Evolutionary conservation across 2,113 vertebrate species (phyloP).

Genomic region (Panthera uncia): DNA sequence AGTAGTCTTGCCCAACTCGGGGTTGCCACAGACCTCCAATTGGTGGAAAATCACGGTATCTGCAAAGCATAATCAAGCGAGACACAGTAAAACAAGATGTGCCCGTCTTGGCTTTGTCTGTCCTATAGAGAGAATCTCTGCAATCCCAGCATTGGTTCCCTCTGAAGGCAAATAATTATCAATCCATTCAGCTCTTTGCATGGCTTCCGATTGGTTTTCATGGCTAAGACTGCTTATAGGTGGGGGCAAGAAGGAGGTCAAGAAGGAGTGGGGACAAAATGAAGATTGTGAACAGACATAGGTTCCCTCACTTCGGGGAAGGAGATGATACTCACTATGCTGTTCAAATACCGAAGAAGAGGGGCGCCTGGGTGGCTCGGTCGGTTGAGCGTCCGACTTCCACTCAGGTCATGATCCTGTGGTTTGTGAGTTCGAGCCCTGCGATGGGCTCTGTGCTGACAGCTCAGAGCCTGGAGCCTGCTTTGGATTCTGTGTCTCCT

Average conservation of each 20-base stretch:
- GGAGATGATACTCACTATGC: not conserved
- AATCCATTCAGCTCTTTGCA: not conserved
- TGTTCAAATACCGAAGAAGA: not conserved
- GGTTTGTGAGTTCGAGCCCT: too few species aligned
- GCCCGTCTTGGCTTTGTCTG: not conserved
- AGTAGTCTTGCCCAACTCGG: accelerated
- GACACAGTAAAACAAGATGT: not conserved
- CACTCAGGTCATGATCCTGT: too few species aligned
- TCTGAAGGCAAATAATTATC: not conserved
- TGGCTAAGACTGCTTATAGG: not conserved
- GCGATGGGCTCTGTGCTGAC: too few species aligned
- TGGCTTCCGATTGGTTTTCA: not conserved
- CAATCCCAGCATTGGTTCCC: not conserved
- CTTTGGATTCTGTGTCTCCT: too few species aligned
- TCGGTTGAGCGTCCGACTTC: too few species aligned
- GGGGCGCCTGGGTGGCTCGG: not conserved
- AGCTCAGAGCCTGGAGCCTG: too few species aligned
- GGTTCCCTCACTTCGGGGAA: not conserved
- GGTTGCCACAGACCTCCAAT: not conserved
- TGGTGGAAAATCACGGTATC: not conserved
- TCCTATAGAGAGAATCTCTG: not conserved
- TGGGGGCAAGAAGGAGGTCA: not conserved
- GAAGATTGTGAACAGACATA: not conserved
- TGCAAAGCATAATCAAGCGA: not conserved
- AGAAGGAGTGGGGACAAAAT: not conserved